These are phyloP conservation scores for Pheosia gnoma DNA, from an alignment of 2,888 invertebrate species.

Conservation along the genomic window DNA sequence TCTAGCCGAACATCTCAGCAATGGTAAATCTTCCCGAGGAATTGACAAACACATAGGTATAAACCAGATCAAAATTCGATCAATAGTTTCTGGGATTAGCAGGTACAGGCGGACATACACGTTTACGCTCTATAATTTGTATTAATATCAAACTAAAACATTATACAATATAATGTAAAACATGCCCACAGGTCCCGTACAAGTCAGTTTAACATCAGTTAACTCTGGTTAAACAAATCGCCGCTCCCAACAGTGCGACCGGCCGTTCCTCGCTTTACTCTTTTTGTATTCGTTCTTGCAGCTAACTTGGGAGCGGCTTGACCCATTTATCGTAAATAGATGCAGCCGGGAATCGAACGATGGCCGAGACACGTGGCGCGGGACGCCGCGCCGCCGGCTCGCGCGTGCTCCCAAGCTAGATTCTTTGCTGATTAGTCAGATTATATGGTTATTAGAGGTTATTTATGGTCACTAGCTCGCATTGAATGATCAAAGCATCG, in stretches of 20 bases:
- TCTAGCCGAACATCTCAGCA: too few relatives aligned
- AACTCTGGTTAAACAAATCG: conserved; percentile 24
- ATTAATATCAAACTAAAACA: too few relatives aligned
- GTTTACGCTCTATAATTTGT: too few relatives aligned
- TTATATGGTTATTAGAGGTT: conserved; percentile 3
- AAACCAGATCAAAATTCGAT: too few relatives aligned
- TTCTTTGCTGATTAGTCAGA: conserved; percentile 31
- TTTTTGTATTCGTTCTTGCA: conserved; percentile 83
- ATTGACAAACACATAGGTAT: too few relatives aligned
- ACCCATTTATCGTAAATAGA: conserved; percentile 82
- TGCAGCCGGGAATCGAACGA: conserved; percentile 66
- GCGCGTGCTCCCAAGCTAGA: conserved; percentile 34
- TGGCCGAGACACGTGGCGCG: conserved; percentile 63
- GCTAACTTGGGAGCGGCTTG: conserved; percentile 79
- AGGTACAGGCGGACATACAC: too few relatives aligned
- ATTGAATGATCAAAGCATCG: background rate
- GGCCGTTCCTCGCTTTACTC: conserved; percentile 70
- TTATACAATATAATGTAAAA: too few relatives aligned
- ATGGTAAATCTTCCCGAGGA: too few relatives aligned
- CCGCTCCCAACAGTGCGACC: conserved; percentile 22
- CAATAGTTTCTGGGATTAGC: too few relatives aligned
- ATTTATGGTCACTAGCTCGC: background rate
- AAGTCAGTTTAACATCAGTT: conserved; percentile 8
- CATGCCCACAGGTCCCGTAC: too few relatives aligned
- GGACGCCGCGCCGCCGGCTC: conserved; percentile 29